A percentile compares a stretch with the other conserved stretches of the same genome.
Conservation (phyloP, 2,797 vertebrate genomes). For the Cheirogaleus major region DNA sequence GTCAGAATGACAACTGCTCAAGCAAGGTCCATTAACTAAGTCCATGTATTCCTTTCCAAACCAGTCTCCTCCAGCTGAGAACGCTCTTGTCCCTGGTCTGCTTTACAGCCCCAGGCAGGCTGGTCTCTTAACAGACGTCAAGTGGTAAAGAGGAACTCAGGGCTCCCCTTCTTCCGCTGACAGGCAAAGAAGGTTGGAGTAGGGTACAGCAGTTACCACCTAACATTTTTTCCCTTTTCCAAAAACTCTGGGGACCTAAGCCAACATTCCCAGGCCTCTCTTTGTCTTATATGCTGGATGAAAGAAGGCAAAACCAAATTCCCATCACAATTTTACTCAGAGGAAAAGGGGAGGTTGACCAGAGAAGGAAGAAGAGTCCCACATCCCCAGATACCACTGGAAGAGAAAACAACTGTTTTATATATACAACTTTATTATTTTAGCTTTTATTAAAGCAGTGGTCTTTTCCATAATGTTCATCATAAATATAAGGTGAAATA, state of each 20-base stretch:
- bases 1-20: neutral
- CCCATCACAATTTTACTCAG: neutral
- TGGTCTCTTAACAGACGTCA: neutral
- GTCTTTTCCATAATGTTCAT: neutral
- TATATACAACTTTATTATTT: neutral
- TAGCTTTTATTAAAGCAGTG: neutral
- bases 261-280: neutral
- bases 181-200: neutral
- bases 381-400: neutral
- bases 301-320: neutral
- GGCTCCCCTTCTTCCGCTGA: neutral
- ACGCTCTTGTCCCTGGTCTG: neutral
- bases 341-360: neutral
- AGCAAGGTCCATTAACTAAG: neutral
- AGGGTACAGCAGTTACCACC: neutral
- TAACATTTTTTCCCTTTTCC: neutral
- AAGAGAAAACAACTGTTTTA: neutral
- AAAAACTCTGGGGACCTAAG: neutral
- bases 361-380: neutral
- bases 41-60: neutral
- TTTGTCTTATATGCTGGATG: neutral
- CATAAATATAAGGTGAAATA: neutral
- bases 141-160: neutral
- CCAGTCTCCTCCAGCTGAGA: neutral
- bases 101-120: neutral